A percentile compares a stretch with the other conserved stretches of the same genome.
Conservation (phyloP, 2,797 vertebrate species). For the Peromyscus nudipes region DNA sequence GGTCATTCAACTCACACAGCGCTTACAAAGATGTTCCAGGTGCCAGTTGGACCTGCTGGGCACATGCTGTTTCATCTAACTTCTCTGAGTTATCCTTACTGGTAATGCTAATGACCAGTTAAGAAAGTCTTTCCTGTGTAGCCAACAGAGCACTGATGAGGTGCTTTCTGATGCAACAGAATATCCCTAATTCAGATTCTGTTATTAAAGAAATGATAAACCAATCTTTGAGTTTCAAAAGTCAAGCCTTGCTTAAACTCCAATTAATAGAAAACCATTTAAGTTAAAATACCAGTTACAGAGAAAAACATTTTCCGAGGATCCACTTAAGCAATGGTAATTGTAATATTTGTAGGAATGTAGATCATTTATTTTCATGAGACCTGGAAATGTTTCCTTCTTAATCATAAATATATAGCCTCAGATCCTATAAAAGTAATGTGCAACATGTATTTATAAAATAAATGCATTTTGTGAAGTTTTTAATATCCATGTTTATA, state of each 20-base stretch:
- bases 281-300: constrained; percentile 73
- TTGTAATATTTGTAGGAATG: neutral
- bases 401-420: neutral
- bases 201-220: constrained; percentile 74
- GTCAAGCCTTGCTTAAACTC: constrained; percentile 66
- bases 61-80: constrained; percentile 78
- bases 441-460: neutral
- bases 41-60: constrained; percentile 82
- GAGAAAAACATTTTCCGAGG: neutral
- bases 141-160: constrained; percentile 84
- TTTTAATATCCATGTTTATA: neutral
- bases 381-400: neutral
- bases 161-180: constrained; percentile 89
- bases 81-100: constrained; percentile 85
- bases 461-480: neutral
- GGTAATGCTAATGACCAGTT: constrained; percentile 85
- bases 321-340: neutral
- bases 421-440: neutral
- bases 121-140: constrained; percentile 87
- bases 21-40: constrained; percentile 83
- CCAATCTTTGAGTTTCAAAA: constrained; percentile 31
- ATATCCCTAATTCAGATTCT: constrained; percentile 87
- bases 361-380: constrained; percentile 1
- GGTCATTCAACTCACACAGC: constrained; percentile 79
- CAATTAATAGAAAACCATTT: constrained; percentile 71